Evolutionary conservation across 2,113 vertebrate species (phyloP).

Genomic region (Cacatua alba): DNA sequence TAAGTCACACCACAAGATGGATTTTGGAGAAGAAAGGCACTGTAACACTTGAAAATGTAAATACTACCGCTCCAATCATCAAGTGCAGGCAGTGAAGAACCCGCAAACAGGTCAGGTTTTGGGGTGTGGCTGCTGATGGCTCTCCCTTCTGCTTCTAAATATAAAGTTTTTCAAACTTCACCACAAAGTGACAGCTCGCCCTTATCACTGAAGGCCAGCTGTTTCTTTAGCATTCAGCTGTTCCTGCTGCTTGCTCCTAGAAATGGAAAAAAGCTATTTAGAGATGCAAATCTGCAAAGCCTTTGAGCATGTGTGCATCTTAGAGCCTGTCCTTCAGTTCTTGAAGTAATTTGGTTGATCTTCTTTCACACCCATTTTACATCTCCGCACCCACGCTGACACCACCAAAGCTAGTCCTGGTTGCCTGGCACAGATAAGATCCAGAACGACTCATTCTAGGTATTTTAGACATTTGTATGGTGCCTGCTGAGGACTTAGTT

Average conservation of each 20-base stretch:
- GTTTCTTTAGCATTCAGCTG: constrained; percentile 50
- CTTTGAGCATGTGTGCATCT: background rate
- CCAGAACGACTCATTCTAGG: background rate
- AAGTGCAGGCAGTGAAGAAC: background rate
- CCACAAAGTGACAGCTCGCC: constrained; percentile 9
- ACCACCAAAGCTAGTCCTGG: background rate
- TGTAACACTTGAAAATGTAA: background rate
- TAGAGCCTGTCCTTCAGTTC: background rate
- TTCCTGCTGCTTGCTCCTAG: background rate
- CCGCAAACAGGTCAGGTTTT: background rate
- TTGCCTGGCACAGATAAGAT: background rate
- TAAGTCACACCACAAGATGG: background rate
- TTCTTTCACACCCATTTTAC: background rate
- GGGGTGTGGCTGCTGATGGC: constrained; percentile 23
- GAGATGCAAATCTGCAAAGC: constrained; percentile 29
- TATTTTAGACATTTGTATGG: background rate
- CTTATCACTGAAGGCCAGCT: constrained; percentile 61
- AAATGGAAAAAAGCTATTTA: constrained; percentile 62
- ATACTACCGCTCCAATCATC: background rate
- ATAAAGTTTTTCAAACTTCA: constrained; percentile 39
- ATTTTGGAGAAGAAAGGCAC: background rate
- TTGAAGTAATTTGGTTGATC: background rate
- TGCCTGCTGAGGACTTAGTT: background rate
- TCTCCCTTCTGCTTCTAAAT: constrained; percentile 48
- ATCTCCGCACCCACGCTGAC: background rate